phyloP scores from a whole-genome alignment of 2,113 vertebrate species.

The Sorex fumeus region DNA sequence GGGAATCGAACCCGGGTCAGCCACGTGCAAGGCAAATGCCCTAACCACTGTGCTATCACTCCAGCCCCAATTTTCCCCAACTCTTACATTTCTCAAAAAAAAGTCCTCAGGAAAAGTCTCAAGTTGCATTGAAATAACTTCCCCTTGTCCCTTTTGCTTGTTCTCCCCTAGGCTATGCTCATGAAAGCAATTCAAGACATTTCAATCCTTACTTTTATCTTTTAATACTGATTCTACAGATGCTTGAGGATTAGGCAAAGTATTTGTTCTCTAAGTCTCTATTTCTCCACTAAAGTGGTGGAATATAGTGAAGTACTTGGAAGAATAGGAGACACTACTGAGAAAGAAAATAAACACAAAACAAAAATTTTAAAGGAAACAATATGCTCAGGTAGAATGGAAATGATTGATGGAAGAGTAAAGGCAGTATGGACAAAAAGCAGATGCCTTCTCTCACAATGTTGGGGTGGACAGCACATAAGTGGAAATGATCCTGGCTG shows the following conservation, averaged over 20 bases:
- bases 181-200: slow-evolving; percentile 55
- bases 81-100: slow-evolving; percentile 18
- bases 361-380: slow-evolving; percentile 39
- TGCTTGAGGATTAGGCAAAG: background rate
- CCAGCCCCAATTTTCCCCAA: no score
- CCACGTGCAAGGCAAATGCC: no score
- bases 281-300: background rate
- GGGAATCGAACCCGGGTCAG: no score
- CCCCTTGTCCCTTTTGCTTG: slow-evolving; percentile 1
- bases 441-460: background rate
- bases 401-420: background rate
- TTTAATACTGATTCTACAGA: background rate
- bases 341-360: background rate
- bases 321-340: slow-evolving; percentile 24
- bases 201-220: slow-evolving; percentile 30
- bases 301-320: background rate
- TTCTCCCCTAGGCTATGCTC: slow-evolving; percentile 39
- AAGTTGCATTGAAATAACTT: slow-evolving; percentile 59
- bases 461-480: slow-evolving; percentile 41
- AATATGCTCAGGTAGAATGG: slow-evolving; percentile 18
- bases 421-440: background rate
- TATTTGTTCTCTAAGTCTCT: slow-evolving; percentile 2
- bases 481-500: slow-evolving; percentile 31
- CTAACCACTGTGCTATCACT: background rate
- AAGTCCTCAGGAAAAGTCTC: slow-evolving; percentile 18